Conservation (phyloP, 2,797 vertebrate species). For the Chromobotia macracanthus region DNA sequence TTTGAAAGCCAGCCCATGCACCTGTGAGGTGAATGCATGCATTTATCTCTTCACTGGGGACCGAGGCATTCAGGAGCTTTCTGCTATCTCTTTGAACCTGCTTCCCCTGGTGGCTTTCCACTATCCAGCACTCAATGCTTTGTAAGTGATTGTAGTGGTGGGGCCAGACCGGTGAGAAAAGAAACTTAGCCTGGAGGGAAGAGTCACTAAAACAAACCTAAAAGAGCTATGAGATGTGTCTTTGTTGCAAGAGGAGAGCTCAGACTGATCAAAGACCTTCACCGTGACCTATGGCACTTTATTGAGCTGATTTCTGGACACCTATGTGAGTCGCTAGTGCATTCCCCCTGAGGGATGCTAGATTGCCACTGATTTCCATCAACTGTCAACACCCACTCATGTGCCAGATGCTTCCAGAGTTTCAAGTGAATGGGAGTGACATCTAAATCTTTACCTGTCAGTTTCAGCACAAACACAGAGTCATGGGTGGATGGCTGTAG, state of each 20-base stretch:
- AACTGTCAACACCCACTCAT: slow-evolving; percentile 51
- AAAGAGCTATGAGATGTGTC: slow-evolving; percentile 66
- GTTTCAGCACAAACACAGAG: slow-evolving; percentile 72
- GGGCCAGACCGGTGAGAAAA: slow-evolving; percentile 77
- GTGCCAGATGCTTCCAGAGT: slow-evolving; percentile 72
- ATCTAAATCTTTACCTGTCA: slow-evolving; percentile 73
- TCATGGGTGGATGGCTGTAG: neutral
- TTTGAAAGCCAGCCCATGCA: slow-evolving; percentile 47
- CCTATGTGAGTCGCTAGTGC: slow-evolving; percentile 84
- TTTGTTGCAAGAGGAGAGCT: slow-evolving; percentile 89
- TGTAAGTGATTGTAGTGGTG: slow-evolving; percentile 96
- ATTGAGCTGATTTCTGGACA: slow-evolving; percentile 93
- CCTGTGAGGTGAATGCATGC: slow-evolving; percentile 58
- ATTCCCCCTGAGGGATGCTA: slow-evolving; percentile 74
- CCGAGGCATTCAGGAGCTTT: slow-evolving; percentile 73
- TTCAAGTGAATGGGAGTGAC: slow-evolving; percentile 76
- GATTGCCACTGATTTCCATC: slow-evolving; percentile 63
- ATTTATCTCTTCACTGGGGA: slow-evolving; percentile 70
- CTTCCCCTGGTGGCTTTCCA: slow-evolving; percentile 80
- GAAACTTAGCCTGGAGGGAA: slow-evolving; percentile 77
- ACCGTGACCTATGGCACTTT: slow-evolving; percentile 93
- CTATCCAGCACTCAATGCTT: slow-evolving; percentile 78
- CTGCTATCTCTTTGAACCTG: slow-evolving; percentile 79
- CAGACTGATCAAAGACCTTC: slow-evolving; percentile 93
- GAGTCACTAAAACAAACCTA: slow-evolving; percentile 66